Evolutionary conservation across 92 coral and sea anemone genomes (phyloP).

Genomic region (Umimayanthus kanabou): DNA sequence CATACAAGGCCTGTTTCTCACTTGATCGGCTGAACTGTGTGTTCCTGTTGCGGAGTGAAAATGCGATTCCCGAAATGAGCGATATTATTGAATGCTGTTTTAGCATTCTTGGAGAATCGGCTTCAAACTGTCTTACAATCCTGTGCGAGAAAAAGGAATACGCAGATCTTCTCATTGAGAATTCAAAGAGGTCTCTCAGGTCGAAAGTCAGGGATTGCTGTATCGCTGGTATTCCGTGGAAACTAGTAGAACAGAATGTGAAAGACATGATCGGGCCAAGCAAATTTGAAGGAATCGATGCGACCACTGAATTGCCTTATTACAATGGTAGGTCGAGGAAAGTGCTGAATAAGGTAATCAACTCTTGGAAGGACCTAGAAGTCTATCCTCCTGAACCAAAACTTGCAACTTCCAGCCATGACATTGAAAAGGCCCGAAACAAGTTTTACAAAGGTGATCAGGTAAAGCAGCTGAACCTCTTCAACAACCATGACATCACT

Average conservation of each 20-base stretch:
- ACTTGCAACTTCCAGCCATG: conserved; percentile 19
- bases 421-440: conserved; percentile 49
- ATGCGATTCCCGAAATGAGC: conserved; percentile 21
- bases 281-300: conserved; percentile 52
- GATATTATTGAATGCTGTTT: conserved; percentile 37
- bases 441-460: conserved; percentile 66
- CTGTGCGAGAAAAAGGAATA: conserved; percentile 9
- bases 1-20: conserved; percentile 18
- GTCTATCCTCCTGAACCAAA: conserved; percentile 61
- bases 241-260: conserved; percentile 46
- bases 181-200: not conserved
- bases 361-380: conserved; percentile 70
- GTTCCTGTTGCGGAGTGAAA: conserved; percentile 14
- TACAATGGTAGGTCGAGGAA: conserved; percentile 43
- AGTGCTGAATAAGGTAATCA: conserved; percentile 54
- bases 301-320: conserved; percentile 61
- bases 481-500: conserved; percentile 51
- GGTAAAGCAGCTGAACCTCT: conserved; percentile 52
- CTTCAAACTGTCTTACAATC: conserved; percentile 7
- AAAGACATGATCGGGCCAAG: conserved; percentile 58
- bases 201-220: conserved; percentile 41
- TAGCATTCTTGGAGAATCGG: conserved; percentile 34
- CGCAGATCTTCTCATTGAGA: conserved; percentile 1
- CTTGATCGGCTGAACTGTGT: conserved; percentile 15
- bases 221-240: conserved; percentile 49